phyloP scores from a whole-genome alignment of 1,140 invertebrate species.

The Tetranychus cinnabarinus region DNA sequence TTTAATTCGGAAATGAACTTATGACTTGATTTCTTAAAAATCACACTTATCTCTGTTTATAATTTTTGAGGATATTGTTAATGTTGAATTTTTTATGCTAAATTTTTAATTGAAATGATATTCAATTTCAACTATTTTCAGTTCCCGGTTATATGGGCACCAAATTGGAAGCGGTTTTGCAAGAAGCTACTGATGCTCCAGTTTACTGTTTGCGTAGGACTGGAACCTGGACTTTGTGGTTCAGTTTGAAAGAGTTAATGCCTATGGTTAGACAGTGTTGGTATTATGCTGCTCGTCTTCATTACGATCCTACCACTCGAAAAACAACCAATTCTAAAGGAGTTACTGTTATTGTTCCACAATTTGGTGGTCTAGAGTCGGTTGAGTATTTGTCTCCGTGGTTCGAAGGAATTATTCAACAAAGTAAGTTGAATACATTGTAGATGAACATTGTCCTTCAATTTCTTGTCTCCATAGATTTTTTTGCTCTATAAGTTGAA shows the following conservation, averaged over 20 bases:
- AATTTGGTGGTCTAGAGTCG: not conserved
- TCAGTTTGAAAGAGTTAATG: not conserved
- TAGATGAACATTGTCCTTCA: too few relatives aligned
- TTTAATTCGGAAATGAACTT: too few relatives aligned
- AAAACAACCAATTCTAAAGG: not conserved
- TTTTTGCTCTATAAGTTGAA: not conserved
- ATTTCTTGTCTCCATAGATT: not conserved
- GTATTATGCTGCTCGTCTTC: not conserved
- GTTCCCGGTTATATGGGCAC: conserved; percentile 3
- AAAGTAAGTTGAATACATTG: too few relatives aligned
- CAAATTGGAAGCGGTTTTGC: not conserved
- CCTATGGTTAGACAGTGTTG: not conserved
- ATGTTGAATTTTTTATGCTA: too few relatives aligned
- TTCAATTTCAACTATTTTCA: not conserved
- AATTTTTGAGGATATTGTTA: too few relatives aligned
- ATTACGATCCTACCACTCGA: not conserved
- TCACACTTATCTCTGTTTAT: too few relatives aligned
- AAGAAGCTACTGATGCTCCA: not conserved
- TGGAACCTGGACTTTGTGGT: not conserved
- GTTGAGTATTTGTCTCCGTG: not conserved
- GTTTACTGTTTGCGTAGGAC: not conserved
- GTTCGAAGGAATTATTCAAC: not conserved
- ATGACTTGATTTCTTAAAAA: too few relatives aligned
- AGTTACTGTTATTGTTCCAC: not conserved
- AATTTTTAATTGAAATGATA: too few relatives aligned